phyloP scores from a whole-genome alignment of 2,797 vertebrate species.

The Mionectes olivaceus region DNA sequence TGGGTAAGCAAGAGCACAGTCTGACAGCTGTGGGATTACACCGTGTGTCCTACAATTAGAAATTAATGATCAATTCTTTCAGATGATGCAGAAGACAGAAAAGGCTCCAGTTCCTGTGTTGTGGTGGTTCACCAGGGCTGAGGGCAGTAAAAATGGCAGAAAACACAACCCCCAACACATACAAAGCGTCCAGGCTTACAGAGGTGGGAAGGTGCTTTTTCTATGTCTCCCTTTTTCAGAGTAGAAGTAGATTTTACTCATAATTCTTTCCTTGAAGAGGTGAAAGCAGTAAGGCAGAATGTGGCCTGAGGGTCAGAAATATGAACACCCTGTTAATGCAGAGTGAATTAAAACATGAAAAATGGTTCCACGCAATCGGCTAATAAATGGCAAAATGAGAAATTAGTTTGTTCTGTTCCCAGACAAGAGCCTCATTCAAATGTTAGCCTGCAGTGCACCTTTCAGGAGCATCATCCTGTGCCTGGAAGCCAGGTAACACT shows the following conservation, averaged over 20 bases:
- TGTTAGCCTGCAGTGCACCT: not conserved
- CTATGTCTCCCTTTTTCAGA: not conserved
- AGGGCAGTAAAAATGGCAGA: not conserved
- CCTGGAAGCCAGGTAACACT: not conserved
- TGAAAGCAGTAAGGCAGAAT: not conserved
- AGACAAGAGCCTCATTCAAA: conserved; percentile 8
- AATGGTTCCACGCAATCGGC: not conserved
- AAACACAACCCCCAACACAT: not conserved
- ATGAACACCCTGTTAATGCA: not conserved
- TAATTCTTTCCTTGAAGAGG: not conserved
- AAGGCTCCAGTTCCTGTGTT: not conserved
- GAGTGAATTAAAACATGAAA: conserved; percentile 36
- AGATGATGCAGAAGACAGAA: conserved; percentile 12
- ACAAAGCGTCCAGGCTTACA: not conserved
- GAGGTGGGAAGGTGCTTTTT: not conserved
- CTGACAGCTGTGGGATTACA: not conserved
- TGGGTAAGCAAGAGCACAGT: conserved; percentile 32
- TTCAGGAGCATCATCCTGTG: not conserved
- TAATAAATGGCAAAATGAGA: conserved; percentile 16
- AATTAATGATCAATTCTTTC: conserved; percentile 47
- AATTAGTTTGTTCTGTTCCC: conserved; percentile 26
- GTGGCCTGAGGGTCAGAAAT: not conserved
- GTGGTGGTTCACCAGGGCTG: not conserved
- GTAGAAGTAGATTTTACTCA: not conserved
- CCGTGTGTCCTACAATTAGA: conserved; percentile 42